A percentile compares a stretch with the other conserved stretches of the same genome.
These are phyloP conservation scores for Papilio elwesi DNA, from an alignment of 2,888 invertebrate genomes.

Conservation along the genomic window DNA sequence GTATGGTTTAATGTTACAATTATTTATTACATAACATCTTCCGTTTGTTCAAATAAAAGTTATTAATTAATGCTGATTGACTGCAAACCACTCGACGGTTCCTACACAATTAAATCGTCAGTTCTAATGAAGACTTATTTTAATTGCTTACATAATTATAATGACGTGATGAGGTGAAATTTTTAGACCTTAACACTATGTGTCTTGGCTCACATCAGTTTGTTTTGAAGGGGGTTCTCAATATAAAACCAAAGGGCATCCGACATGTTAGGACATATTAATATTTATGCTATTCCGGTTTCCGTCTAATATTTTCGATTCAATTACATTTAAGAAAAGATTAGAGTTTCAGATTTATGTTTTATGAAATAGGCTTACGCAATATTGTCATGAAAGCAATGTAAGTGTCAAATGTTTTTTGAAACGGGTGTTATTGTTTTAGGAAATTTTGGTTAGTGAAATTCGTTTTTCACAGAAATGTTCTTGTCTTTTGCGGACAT, in stretches of 20 bases:
- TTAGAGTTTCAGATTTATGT: not conserved
- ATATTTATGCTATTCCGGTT: constrained; percentile 15
- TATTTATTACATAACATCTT: constrained; percentile 16
- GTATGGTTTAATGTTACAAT: constrained; percentile 12
- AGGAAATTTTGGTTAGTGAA: too few relatives aligned
- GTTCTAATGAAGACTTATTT: constrained; percentile 42
- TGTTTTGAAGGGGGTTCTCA: not conserved
- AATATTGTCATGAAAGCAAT: not conserved
- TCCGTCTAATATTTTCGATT: not conserved
- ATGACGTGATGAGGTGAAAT: constrained; percentile 28
- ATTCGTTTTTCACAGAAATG: too few relatives aligned
- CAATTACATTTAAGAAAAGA: not conserved
- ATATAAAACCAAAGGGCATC: not conserved
- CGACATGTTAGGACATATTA: constrained; percentile 10
- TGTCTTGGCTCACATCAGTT: not conserved
- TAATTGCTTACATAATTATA: constrained; percentile 41
- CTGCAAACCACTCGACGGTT: constrained; percentile 26
- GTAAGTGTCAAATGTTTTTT: too few relatives aligned
- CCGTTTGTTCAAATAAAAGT: constrained; percentile 16
- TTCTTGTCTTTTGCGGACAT: too few relatives aligned
- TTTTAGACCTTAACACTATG: constrained; percentile 12
- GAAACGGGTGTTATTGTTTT: too few relatives aligned
- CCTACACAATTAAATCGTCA: constrained; percentile 43
- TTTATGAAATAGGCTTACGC: not conserved
- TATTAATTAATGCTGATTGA: constrained; percentile 22